phyloP scores from a whole-genome alignment of 2,888 invertebrate genomes.

The Eulithis testata region DNA sequence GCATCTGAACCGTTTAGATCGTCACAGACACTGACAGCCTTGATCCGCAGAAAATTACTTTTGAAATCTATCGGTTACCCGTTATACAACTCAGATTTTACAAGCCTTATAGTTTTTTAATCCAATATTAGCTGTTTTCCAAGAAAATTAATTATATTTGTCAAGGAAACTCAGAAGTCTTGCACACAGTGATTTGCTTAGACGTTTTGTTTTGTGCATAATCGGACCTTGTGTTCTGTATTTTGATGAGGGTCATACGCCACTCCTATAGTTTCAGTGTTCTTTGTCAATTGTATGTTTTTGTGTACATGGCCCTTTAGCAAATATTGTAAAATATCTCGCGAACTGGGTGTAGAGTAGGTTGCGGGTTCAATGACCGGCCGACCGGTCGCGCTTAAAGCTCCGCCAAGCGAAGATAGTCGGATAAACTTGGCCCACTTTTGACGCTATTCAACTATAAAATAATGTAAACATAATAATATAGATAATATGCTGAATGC shows the following conservation, averaged over 20 bases:
- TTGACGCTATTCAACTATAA: conserved; percentile 55
- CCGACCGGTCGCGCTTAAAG: conserved; percentile 80
- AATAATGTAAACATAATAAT: conserved; percentile 18
- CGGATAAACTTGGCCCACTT: conserved; percentile 80
- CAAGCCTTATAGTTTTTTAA: neutral
- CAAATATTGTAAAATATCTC: conserved; percentile 35
- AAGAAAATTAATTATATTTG: neutral
- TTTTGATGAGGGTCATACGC: too few species aligned
- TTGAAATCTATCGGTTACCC: neutral
- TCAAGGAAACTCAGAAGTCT: neutral
- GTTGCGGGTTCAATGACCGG: conserved; percentile 76
- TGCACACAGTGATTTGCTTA: neutral
- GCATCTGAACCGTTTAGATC: too few species aligned
- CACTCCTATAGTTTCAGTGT: too few species aligned
- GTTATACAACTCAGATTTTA: neutral
- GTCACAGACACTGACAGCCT: too few species aligned
- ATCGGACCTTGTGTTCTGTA: neutral
- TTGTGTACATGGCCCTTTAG: conserved; percentile 12
- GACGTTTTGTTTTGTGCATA: neutral
- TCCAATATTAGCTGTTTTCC: neutral
- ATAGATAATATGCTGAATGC: too few species aligned
- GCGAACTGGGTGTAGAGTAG: conserved; percentile 62
- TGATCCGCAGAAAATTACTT: neutral
- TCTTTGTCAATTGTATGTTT: neutral
- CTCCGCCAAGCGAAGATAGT: conserved; percentile 68